Percentiles rank a stretch among this genome's conserved stretches.
Conservation (phyloP, 2,797 vertebrate genomes). For the Sebastes kiyomatsui region DNA sequence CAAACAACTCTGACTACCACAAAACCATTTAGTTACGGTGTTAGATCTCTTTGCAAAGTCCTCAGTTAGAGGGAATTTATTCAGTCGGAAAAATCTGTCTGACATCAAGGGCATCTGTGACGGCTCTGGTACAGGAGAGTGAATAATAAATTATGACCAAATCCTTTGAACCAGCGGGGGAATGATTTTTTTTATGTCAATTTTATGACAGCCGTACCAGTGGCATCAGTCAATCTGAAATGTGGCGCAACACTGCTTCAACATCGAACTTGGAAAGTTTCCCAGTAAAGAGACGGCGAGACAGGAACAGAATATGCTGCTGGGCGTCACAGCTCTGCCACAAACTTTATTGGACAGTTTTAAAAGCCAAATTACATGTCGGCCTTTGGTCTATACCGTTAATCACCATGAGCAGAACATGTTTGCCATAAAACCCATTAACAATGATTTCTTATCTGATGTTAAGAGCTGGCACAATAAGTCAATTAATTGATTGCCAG, state of each 20-base stretch:
- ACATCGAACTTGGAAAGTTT: slow-evolving; percentile 50
- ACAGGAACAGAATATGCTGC: slow-evolving; percentile 26
- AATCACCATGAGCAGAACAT: not conserved
- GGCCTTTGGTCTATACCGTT: not conserved
- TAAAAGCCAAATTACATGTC: slow-evolving; percentile 21
- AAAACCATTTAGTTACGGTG: slow-evolving; percentile 28
- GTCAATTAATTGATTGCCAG: not conserved
- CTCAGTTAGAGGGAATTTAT: slow-evolving; percentile 51
- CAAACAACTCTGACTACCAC: slow-evolving; percentile 44
- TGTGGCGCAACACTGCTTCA: slow-evolving; percentile 65
- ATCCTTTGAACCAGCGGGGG: slow-evolving; percentile 66
- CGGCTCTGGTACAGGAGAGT: slow-evolving; percentile 55
- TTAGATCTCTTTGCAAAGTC: slow-evolving; percentile 45
- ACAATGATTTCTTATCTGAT: not conserved
- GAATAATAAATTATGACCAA: slow-evolving; percentile 65
- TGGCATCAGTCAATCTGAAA: slow-evolving; percentile 68
- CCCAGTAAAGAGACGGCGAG: slow-evolving; percentile 38
- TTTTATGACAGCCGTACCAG: slow-evolving; percentile 63
- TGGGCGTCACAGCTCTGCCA: slow-evolving; percentile 1
- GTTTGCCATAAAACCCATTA: not conserved
- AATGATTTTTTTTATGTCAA: slow-evolving; percentile 60
- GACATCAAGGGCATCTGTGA: slow-evolving; percentile 69
- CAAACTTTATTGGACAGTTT: slow-evolving; percentile 22
- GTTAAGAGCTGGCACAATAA: not conserved
- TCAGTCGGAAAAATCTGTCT: slow-evolving; percentile 52